These are phyloP conservation scores for Acrossocheilus wenchowensis DNA, from an alignment of 2,797 vertebrate genomes.

Conservation along the genomic window DNA sequence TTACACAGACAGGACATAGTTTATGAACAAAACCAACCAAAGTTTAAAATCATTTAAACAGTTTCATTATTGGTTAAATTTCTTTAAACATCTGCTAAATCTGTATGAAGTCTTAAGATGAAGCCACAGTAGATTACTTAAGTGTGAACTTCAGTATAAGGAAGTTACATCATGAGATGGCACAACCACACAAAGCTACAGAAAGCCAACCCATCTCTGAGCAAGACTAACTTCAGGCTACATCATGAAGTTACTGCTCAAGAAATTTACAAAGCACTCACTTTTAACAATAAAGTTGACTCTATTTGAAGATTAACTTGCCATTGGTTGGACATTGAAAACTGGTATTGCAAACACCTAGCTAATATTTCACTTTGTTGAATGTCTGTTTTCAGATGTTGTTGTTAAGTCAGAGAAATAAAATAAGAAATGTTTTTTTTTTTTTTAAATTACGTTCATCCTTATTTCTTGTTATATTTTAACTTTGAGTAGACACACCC, in stretches of 20 bases:
- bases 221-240: neutral
- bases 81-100: neutral
- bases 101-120: neutral
- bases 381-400: neutral
- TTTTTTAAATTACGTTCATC: neutral
- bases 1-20: neutral
- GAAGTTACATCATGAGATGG: constrained; percentile 2
- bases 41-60: neutral
- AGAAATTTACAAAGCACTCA: neutral
- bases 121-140: too few relatives aligned
- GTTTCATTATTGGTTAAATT: neutral
- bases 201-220: constrained; percentile 5
- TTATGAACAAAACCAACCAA: neutral
- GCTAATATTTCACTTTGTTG: neutral
- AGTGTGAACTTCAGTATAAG: neutral
- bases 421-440: too few relatives aligned
- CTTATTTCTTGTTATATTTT: neutral
- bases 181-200: neutral
- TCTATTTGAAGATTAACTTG: neutral
- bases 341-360: neutral
- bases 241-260: constrained; percentile 12
- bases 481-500: neutral
- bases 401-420: neutral
- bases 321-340: neutral
- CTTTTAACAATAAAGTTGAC: neutral